Base-by-base conservation (phyloP, 2,113 vertebrate species). In the Neotoma lepida region DNA sequence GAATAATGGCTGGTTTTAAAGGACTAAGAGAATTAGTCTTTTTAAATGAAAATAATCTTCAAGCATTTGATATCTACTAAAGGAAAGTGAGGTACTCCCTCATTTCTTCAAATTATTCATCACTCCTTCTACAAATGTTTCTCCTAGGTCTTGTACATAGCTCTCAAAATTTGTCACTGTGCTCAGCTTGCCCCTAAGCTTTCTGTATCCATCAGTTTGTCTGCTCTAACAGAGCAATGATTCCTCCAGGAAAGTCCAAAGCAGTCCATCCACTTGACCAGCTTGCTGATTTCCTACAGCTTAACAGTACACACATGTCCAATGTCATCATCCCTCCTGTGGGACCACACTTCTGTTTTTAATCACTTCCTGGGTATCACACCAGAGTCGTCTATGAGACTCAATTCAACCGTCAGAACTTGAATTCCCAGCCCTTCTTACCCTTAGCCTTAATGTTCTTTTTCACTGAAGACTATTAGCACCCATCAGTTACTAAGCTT, bases 31-130 rank as follows among this genome's bases (percentile, higher is more conserved):
- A 93, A 88, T 73, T 76, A 44, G 26, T 77, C 26, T 90, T 93
- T 95, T 86, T 68, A 66, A 41, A 56, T 73, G 54, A 80, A 96
- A 94, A 87, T n/a, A 71, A 74, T 81, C 73, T 90, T 81, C 54
- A 94, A 61, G 93, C 58, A 88, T 28, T 51, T 58, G 46, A 94
- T 9, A 93, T 22, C 30, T 73, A 61, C 81, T 78, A 51, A 78
- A 74, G 24, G 15, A 95, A 91, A 74, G n/a, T 91, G 4, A 91
- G 22, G 41, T 10, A 86, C 84, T 70, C 54, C 46, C 81, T 92
- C 13, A 41, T 87, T 93, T 89, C 85, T 81, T 80, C 14, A 64
- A 85, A 93, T 80, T 14, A 63, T 30, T 49, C 46, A 49, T 61
- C 63, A 82, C 49, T 49, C 5, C 63, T 77, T 80, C 64, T 51